Percentiles rank a stretch among this genome's conserved stretches.
Evolutionary conservation across 2,888 invertebrate genomes (phyloP).

Genomic region (Tipula confusa): DNA sequence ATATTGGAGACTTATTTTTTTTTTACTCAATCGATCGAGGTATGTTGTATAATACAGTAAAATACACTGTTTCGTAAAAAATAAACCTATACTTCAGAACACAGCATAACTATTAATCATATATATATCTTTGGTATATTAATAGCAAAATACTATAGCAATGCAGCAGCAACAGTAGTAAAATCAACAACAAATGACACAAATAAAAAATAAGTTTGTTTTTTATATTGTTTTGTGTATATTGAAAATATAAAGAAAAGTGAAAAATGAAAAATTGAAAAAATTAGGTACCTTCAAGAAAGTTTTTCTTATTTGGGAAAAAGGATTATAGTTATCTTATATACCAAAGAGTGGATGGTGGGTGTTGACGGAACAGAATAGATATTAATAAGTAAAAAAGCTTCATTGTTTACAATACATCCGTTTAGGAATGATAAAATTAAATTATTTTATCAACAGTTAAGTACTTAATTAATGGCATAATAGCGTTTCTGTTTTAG

Average conservation of each 20-base stretch:
- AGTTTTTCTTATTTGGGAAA: neutral
- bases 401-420: too few species aligned
- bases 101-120: neutral
- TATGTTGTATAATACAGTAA: neutral
- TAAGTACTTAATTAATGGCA: too few species aligned
- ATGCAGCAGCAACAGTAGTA: neutral
- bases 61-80: neutral
- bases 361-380: neutral
- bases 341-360: neutral
- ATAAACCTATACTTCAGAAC: neutral
- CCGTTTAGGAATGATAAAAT: too few species aligned
- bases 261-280: neutral
- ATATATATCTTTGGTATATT: neutral
- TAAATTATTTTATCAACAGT: too few species aligned
- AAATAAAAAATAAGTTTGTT: neutral
- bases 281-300: neutral
- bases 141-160: neutral
- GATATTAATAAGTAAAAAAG: too few species aligned
- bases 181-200: slow-evolving; percentile 1
- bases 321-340: neutral
- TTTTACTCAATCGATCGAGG: neutral
- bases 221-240: neutral
- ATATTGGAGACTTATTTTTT: too few species aligned
- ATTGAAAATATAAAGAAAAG: neutral
- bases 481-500: too few species aligned